These are phyloP conservation scores for Excalfactoria chinensis DNA, from an alignment of 2,113 vertebrate genomes.

Conservation along the genomic window DNA sequence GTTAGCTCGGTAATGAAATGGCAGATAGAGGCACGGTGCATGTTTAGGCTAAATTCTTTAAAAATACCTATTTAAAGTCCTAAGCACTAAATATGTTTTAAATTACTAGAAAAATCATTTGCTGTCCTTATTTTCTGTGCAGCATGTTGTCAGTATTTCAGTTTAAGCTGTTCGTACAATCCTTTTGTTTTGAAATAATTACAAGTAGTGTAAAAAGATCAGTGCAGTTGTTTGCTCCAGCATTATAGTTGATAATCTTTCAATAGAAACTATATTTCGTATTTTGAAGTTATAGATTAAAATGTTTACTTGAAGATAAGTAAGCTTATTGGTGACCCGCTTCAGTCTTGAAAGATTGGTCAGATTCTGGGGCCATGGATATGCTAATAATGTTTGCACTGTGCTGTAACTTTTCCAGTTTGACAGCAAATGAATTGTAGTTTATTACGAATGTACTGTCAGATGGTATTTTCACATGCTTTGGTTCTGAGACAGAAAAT, in stretches of 20 bases:
- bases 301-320: background rate
- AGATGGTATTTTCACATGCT: background rate
- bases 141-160: accelerated
- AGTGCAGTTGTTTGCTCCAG: background rate
- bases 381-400: background rate
- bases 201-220: background rate
- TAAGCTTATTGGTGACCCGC: background rate
- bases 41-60: background rate
- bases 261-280: background rate
- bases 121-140: background rate
- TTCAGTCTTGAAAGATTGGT: background rate
- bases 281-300: background rate
- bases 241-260: background rate
- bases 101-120: background rate
- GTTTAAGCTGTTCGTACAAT: background rate
- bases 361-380: background rate
- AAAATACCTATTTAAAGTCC: background rate
- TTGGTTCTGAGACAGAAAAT: background rate
- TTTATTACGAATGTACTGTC: background rate
- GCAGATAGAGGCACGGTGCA: background rate
- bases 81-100: background rate
- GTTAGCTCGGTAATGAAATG: background rate
- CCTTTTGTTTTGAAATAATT: background rate
- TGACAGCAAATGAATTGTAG: background rate
- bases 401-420: background rate